Percentiles rank a stretch among this genome's conserved stretches.
Evolutionary conservation across 2,113 vertebrate species (phyloP).

Genomic region (Ptilonorhynchus violaceus): DNA sequence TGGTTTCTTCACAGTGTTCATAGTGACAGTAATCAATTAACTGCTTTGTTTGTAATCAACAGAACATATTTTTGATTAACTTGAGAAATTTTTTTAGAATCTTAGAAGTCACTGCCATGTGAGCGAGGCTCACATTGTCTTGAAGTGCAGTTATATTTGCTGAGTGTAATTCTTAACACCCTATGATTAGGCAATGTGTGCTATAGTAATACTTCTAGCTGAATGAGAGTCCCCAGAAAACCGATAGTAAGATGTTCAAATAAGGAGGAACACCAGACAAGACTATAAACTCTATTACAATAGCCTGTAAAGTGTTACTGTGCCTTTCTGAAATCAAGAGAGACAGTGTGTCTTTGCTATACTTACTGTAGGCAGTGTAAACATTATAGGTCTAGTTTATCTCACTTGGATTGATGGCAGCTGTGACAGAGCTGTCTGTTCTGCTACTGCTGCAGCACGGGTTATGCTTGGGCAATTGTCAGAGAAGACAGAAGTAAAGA

Average conservation of each 20-base stretch:
- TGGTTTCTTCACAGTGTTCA: background rate
- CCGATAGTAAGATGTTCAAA: background rate
- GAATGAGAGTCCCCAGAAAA: background rate
- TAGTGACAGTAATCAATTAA: background rate
- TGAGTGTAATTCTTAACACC: background rate
- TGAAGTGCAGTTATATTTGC: background rate
- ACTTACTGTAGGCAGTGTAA: background rate
- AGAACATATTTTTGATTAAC: background rate
- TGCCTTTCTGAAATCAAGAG: background rate
- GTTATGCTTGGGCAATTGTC: background rate
- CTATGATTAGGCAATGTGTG: background rate
- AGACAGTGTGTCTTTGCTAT: background rate
- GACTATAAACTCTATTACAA: background rate
- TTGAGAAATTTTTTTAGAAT: background rate
- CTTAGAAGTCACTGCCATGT: background rate
- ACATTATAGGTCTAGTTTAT: background rate
- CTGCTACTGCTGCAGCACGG: accelerated
- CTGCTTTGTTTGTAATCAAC: background rate
- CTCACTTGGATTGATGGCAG: background rate
- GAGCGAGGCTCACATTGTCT: background rate
- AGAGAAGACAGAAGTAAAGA: background rate
- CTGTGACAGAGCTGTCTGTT: background rate
- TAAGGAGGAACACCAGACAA: background rate
- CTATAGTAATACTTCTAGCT: background rate
- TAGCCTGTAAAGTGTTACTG: background rate